These are phyloP conservation scores for Bos javanicus DNA, from an alignment of 2,113 vertebrate species.

Conservation along the genomic window DNA sequence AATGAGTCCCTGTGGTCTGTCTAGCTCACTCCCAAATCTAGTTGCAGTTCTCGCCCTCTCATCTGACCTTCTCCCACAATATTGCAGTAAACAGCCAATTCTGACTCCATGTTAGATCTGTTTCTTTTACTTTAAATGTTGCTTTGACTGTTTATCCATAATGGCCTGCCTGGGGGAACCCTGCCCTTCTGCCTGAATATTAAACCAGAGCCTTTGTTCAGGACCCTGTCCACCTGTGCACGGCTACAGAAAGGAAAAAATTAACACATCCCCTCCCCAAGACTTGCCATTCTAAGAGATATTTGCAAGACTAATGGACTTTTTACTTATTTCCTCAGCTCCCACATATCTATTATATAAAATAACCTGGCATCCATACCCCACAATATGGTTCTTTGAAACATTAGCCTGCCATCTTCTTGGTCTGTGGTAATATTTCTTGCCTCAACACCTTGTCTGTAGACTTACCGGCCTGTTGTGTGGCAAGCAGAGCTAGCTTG, in stretches of 20 bases:
- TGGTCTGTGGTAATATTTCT: not conserved
- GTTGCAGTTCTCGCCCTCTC: not conserved
- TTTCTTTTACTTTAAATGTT: not conserved
- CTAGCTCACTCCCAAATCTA: not conserved
- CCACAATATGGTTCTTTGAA: not conserved
- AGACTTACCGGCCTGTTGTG: not conserved
- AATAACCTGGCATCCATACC: not conserved
- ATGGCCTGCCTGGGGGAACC: not conserved
- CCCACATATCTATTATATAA: not conserved
- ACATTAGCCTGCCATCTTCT: not conserved
- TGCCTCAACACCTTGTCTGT: not conserved
- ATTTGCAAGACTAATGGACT: not conserved
- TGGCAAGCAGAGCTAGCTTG: not conserved
- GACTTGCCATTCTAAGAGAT: not conserved
- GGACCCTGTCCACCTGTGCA: not conserved
- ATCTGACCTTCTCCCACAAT: not conserved
- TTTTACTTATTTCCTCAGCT: not conserved
- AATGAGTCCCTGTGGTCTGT: not conserved
- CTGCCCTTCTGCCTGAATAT: not conserved
- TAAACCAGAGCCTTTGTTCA: not conserved
- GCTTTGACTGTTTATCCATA: not conserved
- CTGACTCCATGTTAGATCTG: not conserved
- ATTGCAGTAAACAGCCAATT: not conserved
- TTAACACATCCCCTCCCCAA: not conserved
- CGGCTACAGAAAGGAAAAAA: not conserved